Percentiles rank a stretch among this genome's conserved stretches.
Evolutionary conservation across 2,888 invertebrate species (phyloP).

Genomic region (Dolomedes plantarius): DNA sequence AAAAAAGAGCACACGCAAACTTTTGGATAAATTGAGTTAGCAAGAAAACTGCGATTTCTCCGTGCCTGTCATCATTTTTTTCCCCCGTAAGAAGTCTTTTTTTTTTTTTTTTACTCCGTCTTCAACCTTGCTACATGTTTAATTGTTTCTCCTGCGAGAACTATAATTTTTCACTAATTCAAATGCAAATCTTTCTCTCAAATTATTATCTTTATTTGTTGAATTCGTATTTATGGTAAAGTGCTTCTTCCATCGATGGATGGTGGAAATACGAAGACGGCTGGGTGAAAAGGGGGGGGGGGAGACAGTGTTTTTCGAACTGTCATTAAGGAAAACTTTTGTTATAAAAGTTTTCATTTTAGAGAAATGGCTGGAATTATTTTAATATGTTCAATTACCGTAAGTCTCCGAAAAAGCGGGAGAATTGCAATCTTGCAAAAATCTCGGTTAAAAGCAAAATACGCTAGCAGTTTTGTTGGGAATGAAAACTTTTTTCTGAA

Average conservation of each 20-base stretch:
- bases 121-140: neutral
- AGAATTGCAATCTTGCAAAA: no score
- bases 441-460: no score
- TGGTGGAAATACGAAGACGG: neutral
- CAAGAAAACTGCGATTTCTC: neutral
- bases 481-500: no score
- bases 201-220: constrained; percentile 12
- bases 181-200: constrained; percentile 1
- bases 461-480: no score
- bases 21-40: constrained; percentile 62
- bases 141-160: neutral
- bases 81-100: neutral
- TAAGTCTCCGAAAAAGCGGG: no score
- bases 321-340: neutral
- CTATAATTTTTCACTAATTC: constrained; percentile 16
- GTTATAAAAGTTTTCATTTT: neutral
- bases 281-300: neutral
- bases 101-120: neutral
- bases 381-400: neutral
- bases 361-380: neutral
- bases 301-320: neutral
- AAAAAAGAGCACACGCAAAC: constrained; percentile 36
- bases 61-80: neutral
- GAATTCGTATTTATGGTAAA: neutral
- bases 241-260: neutral